Evolutionary conservation across 2,113 vertebrate species (phyloP), one percentile per base, ranked within the genome.

Genomic region (Chelonoidis abingdonii): DNA sequence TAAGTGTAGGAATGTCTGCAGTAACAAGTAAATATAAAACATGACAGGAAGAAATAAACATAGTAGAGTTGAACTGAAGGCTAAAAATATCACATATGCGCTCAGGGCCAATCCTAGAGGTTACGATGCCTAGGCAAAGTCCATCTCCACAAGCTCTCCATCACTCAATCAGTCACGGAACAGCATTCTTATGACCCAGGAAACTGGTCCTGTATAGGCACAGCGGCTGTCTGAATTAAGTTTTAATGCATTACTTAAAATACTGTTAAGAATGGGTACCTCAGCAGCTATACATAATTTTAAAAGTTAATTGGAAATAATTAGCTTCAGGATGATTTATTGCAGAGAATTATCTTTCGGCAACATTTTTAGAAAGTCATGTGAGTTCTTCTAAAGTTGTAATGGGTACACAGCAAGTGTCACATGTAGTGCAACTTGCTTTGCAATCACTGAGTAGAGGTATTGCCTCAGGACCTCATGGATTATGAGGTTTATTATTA

Each of bases 271-370:
- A 95, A 44, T 31, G 92, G 88, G 88, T 96, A 85, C 86, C 85
- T 95, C 92, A 94, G 88, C 91, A 65, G 52, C 35, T 21, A 35
- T 72, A 38, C 17, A 75, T 94, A 21, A 44, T 62, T 89, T 79
- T 91, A 78, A 92, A 94, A 94, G 59, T 95, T 80, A 54, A 57
- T 78, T 89, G n/a, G 76, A 91, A 93, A 81, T 95, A 90, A 96
- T 91, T 96, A 95, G 87, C 84, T 93, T 93, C 80, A 91, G 49
- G 80, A 89, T 85, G 83, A 97, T 95, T 95, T 95, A 95, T 86
- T 84, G 88, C 84, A 92, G 87, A 97, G 31, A 90, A 93, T 94
- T 89, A 93, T 95, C 80, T 91, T 92, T 89, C 80, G 35, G 80
- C 91, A 94, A 89, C 76, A 89, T n/a, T 54, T 93, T 84, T 50